A percentile compares a stretch with the other conserved stretches of the same genome.
These are phyloP conservation scores for Columba guinea DNA, from an alignment of 2,797 vertebrate genomes.

Conservation along the genomic window DNA sequence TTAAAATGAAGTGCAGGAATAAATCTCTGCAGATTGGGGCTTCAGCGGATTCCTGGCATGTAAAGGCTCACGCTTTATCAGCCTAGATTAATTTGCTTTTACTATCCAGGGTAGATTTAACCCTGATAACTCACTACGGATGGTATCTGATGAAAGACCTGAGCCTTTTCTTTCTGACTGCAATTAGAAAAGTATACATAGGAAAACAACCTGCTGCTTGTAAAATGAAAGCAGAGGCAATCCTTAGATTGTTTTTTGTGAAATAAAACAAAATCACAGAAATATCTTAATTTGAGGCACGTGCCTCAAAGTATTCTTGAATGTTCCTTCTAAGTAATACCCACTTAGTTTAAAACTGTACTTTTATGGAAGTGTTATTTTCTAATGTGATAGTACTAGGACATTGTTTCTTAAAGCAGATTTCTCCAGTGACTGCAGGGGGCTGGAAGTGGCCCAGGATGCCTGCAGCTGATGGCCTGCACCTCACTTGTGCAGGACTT, in stretches of 20 bases:
- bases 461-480: neutral
- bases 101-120: neutral
- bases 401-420: neutral
- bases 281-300: neutral
- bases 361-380: neutral
- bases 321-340: neutral
- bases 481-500: neutral
- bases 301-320: fast-evolving
- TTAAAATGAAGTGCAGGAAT: neutral
- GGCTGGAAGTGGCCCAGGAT: neutral
- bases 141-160: neutral
- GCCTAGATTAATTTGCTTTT: neutral
- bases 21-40: neutral
- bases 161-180: neutral
- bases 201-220: neutral
- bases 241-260: neutral
- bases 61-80: neutral
- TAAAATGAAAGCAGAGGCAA: neutral
- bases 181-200: neutral
- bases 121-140: neutral
- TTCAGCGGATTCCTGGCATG: neutral
- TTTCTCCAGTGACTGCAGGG: neutral
- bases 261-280: neutral
- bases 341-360: neutral
- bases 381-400: neutral